These are phyloP conservation scores for Yoshiicerus persimilis DNA, from an alignment of 1,140 invertebrate genomes.

Conservation along the genomic window DNA sequence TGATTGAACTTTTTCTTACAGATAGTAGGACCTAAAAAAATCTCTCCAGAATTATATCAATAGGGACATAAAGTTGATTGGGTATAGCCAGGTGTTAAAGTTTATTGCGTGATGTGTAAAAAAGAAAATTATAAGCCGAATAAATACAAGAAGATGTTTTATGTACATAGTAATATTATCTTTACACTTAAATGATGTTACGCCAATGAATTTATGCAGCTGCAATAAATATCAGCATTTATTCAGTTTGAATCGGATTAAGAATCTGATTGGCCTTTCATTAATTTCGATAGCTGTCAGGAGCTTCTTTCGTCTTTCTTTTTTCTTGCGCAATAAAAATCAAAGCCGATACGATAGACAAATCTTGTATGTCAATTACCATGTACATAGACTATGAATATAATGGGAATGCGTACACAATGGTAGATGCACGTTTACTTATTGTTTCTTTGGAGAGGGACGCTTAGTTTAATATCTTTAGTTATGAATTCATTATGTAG, in stretches of 20 bases:
- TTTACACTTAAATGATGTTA: neutral
- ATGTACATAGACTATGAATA: neutral
- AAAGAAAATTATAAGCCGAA: too few relatives aligned
- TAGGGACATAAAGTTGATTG: too few relatives aligned
- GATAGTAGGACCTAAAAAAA: too few relatives aligned
- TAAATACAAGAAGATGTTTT: too few relatives aligned
- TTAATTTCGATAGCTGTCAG: neutral
- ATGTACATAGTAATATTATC: neutral
- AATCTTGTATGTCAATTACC: neutral
- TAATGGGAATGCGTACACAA: neutral
- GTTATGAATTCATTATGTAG: neutral
- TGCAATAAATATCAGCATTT: neutral
- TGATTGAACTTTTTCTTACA: too few relatives aligned
- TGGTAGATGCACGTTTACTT: neutral
- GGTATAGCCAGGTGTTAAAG: too few relatives aligned
- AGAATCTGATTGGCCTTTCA: neutral
- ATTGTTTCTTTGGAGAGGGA: neutral
- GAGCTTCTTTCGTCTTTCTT: slow-evolving; percentile 3
- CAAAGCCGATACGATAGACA: neutral
- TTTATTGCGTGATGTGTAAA: too few relatives aligned
- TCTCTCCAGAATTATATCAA: too few relatives aligned
- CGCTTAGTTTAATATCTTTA: neutral
- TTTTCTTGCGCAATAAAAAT: neutral
- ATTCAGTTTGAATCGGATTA: neutral
- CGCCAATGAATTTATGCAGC: neutral